Conservation (phyloP, 2,888 invertebrate species). For the Leptarthrus brevirostris region DNA sequence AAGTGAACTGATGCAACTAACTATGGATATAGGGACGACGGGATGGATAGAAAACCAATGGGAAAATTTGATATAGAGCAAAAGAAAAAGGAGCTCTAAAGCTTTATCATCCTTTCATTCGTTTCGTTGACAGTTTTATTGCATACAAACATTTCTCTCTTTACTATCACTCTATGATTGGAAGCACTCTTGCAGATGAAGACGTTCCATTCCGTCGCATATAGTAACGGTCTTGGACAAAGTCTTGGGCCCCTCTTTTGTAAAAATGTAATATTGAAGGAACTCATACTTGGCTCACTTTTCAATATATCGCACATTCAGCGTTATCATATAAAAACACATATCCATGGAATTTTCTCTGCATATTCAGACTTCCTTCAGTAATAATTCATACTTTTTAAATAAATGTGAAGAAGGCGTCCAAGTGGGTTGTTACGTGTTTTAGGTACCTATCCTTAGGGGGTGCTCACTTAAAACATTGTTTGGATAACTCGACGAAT, state of each 20-base stretch:
- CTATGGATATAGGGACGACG: background rate
- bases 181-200: conserved; percentile 22
- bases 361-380: conserved; percentile 16
- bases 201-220: conserved; percentile 4
- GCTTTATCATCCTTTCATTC: conserved; percentile 37
- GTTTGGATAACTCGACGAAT: conserved; percentile 11
- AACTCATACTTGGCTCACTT: conserved; percentile 3
- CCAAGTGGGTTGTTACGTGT: background rate
- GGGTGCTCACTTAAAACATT: conserved; percentile 1
- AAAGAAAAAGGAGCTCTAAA: conserved; percentile 21
- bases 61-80: conserved; percentile 16
- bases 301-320: background rate
- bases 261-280: conserved; percentile 22
- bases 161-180: conserved; percentile 21
- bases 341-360: conserved; percentile 16
- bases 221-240: conserved; percentile 16
- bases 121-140: conserved; percentile 39
- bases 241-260: background rate
- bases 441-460: background rate
- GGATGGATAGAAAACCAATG: conserved; percentile 3
- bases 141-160: conserved; percentile 2
- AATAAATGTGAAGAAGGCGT: background rate
- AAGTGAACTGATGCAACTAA: background rate
- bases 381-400: conserved; percentile 7
- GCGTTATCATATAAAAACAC: conserved; percentile 1